Percentiles rank a stretch among this genome's conserved stretches.
These are phyloP conservation scores for Hyperoplus lanceolatus DNA, from an alignment of 2,797 vertebrate species.

Conservation along the genomic window DNA sequence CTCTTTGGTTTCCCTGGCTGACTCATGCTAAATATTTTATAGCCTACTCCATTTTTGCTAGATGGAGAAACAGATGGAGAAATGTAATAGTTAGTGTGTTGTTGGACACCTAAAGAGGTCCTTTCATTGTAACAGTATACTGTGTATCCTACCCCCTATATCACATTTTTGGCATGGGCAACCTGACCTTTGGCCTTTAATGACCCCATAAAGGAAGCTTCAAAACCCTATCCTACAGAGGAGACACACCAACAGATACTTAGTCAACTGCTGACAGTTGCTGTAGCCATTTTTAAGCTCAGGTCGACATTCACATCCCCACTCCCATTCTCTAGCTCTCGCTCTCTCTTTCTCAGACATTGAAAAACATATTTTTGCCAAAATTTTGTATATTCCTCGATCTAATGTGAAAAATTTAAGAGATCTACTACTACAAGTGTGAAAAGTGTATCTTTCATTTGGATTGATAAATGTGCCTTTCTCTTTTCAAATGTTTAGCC, in stretches of 20 bases:
- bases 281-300: constrained; percentile 64
- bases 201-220: constrained; percentile 40
- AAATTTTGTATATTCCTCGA: background rate
- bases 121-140: constrained; percentile 12
- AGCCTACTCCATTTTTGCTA: background rate
- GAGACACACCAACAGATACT: constrained; percentile 37
- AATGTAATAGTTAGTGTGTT: background rate
- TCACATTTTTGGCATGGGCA: background rate
- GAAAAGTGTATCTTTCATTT: too few relatives aligned
- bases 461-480: too few relatives aligned
- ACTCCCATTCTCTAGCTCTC: constrained; percentile 14
- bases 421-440: too few relatives aligned
- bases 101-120: background rate
- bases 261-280: constrained; percentile 54
- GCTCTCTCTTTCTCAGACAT: background rate
- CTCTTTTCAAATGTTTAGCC: too few relatives aligned
- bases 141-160: constrained; percentile 9
- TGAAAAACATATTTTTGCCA: background rate
- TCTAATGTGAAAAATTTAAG: background rate
- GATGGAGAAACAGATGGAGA: background rate
- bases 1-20: background rate
- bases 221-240: constrained; percentile 21
- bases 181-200: constrained; percentile 50
- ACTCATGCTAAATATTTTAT: background rate
- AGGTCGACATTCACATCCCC: constrained; percentile 40